Percentiles rank a stretch among this genome's conserved stretches.
Evolutionary conservation across 2,797 vertebrate species (phyloP).

Genomic region (Anomalospiza imberbis): DNA sequence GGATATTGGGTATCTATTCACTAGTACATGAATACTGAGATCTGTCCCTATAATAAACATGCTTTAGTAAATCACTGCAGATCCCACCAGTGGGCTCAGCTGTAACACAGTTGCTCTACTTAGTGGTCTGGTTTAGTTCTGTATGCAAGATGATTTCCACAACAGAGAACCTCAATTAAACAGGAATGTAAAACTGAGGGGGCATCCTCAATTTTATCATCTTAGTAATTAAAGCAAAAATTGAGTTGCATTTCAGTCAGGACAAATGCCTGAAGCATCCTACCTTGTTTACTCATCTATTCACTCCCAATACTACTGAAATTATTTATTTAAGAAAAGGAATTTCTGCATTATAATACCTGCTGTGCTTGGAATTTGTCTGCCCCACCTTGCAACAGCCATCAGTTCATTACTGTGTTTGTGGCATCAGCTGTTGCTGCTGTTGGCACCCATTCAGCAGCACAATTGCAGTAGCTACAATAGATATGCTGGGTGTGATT

Average conservation of each 20-base stretch:
- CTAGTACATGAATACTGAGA: not conserved
- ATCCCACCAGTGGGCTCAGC: not conserved
- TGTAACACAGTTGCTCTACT: not conserved
- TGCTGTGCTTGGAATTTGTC: not conserved
- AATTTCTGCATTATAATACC: not conserved
- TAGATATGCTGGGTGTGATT: not conserved
- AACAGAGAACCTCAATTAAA: not conserved
- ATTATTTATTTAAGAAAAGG: not conserved
- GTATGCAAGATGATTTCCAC: not conserved
- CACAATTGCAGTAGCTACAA: fast-evolving
- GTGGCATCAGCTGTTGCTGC: not conserved
- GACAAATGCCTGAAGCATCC: not conserved
- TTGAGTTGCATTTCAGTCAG: not conserved
- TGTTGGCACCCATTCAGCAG: not conserved
- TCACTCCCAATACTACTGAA: not conserved
- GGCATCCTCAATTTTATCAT: not conserved
- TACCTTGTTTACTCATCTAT: not conserved
- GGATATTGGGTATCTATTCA: not conserved
- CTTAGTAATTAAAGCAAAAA: not conserved
- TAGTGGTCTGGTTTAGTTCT: not conserved
- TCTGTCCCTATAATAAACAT: not conserved
- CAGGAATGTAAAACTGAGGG: not conserved
- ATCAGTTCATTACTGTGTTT: not conserved
- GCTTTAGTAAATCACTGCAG: not conserved
- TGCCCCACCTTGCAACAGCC: not conserved